Percentiles rank a stretch among this genome's conserved stretches.
Evolutionary conservation across 2,797 vertebrate species (phyloP).

Genomic region (Cygnus olor): DNA sequence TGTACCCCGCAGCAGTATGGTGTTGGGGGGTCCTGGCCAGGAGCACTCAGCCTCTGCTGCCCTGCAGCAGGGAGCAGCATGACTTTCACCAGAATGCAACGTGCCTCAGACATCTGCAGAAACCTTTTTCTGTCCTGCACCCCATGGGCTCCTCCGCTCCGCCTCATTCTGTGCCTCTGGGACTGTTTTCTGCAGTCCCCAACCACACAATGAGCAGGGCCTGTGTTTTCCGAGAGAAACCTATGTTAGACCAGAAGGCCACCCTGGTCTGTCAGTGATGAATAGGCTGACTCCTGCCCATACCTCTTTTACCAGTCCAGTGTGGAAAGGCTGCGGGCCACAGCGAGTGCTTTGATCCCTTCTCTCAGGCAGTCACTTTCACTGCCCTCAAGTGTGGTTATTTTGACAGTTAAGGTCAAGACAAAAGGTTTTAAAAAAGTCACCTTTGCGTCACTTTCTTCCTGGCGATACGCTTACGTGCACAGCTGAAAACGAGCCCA

Average conservation of each 20-base stretch:
- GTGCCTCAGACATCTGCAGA: neutral
- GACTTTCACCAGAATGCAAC: neutral
- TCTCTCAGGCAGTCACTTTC: neutral
- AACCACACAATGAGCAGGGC: rapidly evolving
- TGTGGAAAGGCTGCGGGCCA: neutral
- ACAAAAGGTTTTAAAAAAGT: neutral
- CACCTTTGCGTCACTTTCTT: neutral
- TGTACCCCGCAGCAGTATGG: too few species aligned
- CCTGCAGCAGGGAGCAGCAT: neutral
- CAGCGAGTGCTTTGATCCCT: neutral
- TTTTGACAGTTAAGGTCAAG: neutral
- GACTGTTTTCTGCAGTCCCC: neutral
- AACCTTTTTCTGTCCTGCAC: neutral
- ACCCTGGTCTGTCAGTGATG: neutral
- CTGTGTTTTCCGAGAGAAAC: neutral
- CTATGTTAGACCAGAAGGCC: neutral
- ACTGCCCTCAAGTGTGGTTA: neutral
- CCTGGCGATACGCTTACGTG: neutral
- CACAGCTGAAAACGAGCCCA: neutral
- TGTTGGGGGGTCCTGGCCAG: rapidly evolving
- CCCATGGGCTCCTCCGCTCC: rapidly evolving
- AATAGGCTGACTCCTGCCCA: neutral
- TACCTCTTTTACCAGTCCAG: neutral
- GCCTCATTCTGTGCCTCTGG: rapidly evolving
- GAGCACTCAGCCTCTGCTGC: rapidly evolving